A percentile compares a stretch with the other conserved stretches of the same genome.
phyloP scores from a whole-genome alignment of 2,888 invertebrate genomes.

The Therioaphis trifolii region DNA sequence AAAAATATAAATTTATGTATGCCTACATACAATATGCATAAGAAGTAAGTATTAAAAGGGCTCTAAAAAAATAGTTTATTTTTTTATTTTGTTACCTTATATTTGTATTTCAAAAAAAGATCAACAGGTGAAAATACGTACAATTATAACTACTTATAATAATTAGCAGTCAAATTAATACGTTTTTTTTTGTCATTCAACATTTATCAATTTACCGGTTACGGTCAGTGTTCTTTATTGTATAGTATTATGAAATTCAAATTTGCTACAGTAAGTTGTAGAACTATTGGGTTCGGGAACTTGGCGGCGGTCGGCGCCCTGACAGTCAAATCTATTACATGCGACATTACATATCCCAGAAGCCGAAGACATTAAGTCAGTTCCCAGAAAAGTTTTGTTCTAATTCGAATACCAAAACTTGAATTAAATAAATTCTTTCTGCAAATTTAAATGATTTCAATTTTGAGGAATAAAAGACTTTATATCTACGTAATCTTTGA shows the following conservation, averaged over 20 bases:
- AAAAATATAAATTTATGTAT: too few species aligned
- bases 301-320: not conserved
- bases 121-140: not conserved
- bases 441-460: not conserved
- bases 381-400: slow-evolving; percentile 22
- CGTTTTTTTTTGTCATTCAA: not conserved
- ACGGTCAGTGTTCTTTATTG: not conserved
- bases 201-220: not conserved
- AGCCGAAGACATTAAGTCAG: not conserved
- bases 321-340: slow-evolving; percentile 41
- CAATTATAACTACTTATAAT: not conserved
- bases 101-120: too few species aligned
- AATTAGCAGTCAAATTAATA: not conserved
- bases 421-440: not conserved
- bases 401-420: slow-evolving; percentile 13
- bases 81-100: too few species aligned
- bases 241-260: slow-evolving; percentile 19
- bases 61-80: too few species aligned
- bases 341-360: slow-evolving; percentile 29
- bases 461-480: too few species aligned
- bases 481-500: too few species aligned
- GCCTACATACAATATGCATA: too few species aligned
- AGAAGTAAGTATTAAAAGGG: too few species aligned
- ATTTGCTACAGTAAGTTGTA: slow-evolving; percentile 29
- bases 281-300: slow-evolving; percentile 33